Conservation (phyloP, 1,140 invertebrate species). For the Idris sp. region DNA sequence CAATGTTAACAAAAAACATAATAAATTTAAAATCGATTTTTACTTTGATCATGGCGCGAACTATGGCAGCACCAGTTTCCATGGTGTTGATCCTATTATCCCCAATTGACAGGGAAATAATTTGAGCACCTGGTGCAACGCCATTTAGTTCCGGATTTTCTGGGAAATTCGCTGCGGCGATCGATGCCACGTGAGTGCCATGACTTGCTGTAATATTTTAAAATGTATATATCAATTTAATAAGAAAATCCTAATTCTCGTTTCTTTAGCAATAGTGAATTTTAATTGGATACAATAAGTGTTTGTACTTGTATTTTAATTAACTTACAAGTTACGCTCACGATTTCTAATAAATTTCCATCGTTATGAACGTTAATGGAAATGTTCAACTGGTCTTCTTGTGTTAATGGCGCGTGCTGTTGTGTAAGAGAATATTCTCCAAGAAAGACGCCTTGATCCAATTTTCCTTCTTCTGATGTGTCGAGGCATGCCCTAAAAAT, state of each 20-base stretch:
- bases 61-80: conserved; percentile 96
- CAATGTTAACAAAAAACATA: too few species aligned
- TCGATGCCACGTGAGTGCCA: conserved; percentile 97
- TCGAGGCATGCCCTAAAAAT: conserved; percentile 89
- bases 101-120: conserved; percentile 94
- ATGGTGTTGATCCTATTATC: conserved; percentile 93
- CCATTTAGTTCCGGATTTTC: conserved; percentile 94
- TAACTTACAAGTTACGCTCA: conserved; percentile 93
- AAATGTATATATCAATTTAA: too few species aligned
- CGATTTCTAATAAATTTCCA: conserved; percentile 94
- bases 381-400: conserved; percentile 90
- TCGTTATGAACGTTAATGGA: conserved; percentile 96
- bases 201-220: conserved; percentile 96
- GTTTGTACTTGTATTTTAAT: too few species aligned
- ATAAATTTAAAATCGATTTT: too few species aligned
- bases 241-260: too few species aligned
- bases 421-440: conserved; percentile 91
- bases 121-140: conserved; percentile 96
- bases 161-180: conserved; percentile 94
- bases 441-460: conserved; percentile 86
- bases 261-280: too few species aligned
- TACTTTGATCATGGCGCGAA: conserved; percentile 94
- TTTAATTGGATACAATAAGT: too few species aligned
- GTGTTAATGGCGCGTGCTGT: conserved; percentile 87
- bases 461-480: conserved; percentile 89